A percentile compares a stretch with the other conserved stretches of the same genome.
These are phyloP conservation scores for Ptilorrhoa leucosticta DNA, from an alignment of 2,113 vertebrate genomes.

Conservation along the genomic window DNA sequence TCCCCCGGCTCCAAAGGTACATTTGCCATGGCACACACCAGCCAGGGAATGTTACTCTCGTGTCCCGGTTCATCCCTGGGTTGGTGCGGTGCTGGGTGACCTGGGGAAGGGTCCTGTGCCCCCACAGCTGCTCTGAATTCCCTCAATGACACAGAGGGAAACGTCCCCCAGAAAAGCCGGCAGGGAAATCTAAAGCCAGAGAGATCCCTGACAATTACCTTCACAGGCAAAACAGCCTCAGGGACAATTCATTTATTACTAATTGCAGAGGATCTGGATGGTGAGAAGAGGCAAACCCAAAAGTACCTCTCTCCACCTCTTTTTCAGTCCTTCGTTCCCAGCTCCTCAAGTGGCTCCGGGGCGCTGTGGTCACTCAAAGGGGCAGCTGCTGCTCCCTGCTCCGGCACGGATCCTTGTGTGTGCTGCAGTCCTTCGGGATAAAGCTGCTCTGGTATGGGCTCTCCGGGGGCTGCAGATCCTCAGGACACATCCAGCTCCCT, in stretches of 20 bases:
- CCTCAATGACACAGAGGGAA: background rate
- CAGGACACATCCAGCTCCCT: rapidly evolving
- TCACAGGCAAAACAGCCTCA: background rate
- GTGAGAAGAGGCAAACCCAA: background rate
- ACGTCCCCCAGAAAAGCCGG: rapidly evolving
- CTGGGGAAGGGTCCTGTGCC: background rate
- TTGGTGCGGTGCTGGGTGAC: rapidly evolving
- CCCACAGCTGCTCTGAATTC: background rate
- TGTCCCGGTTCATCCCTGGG: rapidly evolving
- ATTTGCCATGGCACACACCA: background rate
- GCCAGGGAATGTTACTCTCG: rapidly evolving
- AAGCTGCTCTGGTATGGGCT: rapidly evolving
- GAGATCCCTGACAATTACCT: background rate
- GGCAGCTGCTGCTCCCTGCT: background rate
- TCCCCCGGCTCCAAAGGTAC: background rate
- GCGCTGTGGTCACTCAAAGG: no score
- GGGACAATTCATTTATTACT: background rate
- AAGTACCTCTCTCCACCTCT: rapidly evolving
- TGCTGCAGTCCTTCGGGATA: background rate
- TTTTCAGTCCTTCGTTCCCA: background rate
- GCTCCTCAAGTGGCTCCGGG: rapidly evolving
- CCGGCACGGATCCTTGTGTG: rapidly evolving
- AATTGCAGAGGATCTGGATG: background rate
- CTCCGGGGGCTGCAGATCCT: background rate
- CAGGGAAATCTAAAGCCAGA: background rate